These are phyloP conservation scores for Dioctria rufipes DNA, from an alignment of 2,888 invertebrate genomes.

Conservation along the genomic window DNA sequence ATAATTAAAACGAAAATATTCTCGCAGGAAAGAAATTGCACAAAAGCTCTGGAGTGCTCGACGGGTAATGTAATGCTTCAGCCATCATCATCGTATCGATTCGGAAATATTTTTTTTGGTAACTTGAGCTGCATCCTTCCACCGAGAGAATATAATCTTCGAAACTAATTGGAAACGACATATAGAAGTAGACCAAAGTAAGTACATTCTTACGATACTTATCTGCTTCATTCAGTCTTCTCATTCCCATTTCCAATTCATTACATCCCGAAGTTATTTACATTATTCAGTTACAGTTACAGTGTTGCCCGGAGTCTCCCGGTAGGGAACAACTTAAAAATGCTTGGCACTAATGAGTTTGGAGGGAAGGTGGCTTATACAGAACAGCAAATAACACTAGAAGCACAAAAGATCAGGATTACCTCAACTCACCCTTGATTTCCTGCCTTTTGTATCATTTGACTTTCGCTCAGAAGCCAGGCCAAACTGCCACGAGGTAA, in stretches of 20 bases:
- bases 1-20: slow-evolving; percentile 37
- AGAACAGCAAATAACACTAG: no score
- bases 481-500: no score
- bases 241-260: slow-evolving; percentile 46
- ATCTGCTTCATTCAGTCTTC: background rate
- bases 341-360: no score
- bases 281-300: background rate
- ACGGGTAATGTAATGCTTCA: background rate
- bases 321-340: no score
- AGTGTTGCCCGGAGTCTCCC: no score
- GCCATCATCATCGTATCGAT: no score
- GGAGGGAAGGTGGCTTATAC: no score
- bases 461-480: no score
- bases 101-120: background rate
- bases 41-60: background rate
- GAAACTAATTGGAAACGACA: slow-evolving; percentile 21
- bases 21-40: no score
- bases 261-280: slow-evolving; percentile 31
- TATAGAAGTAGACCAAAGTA: background rate
- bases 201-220: background rate
- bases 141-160: slow-evolving; percentile 27
- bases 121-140: slow-evolving; percentile 3
- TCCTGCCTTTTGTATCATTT: no score
- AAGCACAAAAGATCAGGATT: no score
- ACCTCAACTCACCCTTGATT: no score